Evolutionary conservation across 2,888 invertebrate species (phyloP).

Genomic region (Pimpla rufipes): DNA sequence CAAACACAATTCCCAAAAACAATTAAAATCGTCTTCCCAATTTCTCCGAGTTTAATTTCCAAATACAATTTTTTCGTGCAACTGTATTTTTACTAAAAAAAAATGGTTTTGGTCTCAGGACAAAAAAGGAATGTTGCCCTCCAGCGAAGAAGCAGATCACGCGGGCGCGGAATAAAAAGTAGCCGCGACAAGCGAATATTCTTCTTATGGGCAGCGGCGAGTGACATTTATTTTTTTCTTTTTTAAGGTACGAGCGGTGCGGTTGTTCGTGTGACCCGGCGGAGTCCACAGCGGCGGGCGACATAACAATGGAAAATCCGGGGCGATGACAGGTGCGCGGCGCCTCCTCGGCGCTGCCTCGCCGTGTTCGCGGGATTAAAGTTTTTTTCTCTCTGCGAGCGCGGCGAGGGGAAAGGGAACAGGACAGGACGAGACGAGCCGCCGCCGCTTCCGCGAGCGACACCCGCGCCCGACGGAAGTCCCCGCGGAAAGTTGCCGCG

Average conservation of each 20-base stretch:
- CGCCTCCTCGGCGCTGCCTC: neutral
- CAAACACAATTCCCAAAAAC: no score
- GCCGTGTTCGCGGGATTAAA: constrained; percentile 11
- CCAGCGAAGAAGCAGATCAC: neutral
- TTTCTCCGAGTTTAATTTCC: no score
- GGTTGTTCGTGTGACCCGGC: constrained; percentile 4
- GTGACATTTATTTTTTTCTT: neutral
- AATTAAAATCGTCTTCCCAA: no score
- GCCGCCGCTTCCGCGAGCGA: neutral
- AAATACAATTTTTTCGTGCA: no score
- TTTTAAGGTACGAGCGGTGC: neutral
- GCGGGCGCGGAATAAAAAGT: neutral
- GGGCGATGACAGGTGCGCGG: constrained; percentile 11
- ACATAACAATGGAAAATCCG: constrained; percentile 8
- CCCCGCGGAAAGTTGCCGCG: neutral
- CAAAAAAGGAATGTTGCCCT: neutral
- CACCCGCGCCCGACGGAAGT: constrained; percentile 10
- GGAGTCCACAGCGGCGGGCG: neutral
- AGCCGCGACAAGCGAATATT: neutral
- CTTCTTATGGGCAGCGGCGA: neutral
- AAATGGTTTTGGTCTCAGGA: neutral
- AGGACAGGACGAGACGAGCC: neutral
- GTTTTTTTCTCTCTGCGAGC: no score
- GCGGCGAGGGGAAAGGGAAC: neutral
- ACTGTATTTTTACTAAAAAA: no score